Conservation (phyloP, 2,888 invertebrate species). For the Tyria jacobaeae region DNA sequence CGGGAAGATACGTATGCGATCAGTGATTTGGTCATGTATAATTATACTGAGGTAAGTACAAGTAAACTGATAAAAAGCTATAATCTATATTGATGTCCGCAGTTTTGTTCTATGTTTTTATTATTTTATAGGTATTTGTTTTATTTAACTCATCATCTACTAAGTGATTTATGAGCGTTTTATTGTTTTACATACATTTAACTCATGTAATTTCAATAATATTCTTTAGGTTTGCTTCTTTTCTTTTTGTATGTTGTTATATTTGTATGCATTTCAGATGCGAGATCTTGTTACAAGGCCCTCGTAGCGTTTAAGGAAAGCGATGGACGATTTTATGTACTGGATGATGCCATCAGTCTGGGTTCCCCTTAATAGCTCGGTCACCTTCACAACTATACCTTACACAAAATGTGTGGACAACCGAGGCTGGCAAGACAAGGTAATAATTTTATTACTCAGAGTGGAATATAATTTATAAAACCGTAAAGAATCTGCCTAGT, state of each 20-base stretch:
- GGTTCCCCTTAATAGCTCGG: slow-evolving; percentile 97
- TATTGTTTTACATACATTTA: no score
- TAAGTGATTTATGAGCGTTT: no score
- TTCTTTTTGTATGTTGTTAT: no score
- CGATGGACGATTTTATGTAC: slow-evolving; percentile 92
- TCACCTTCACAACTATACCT: slow-evolving; percentile 95
- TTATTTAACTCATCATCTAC: no score
- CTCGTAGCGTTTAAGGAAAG: slow-evolving; percentile 93
- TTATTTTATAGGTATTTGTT: no score
- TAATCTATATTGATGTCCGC: background rate
- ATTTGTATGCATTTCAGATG: slow-evolving; percentile 87
- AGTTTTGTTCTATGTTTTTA: background rate
- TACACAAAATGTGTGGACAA: slow-evolving; percentile 94
- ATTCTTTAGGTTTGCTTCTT: no score
- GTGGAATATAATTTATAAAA: no score
- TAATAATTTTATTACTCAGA: slow-evolving; percentile 60
- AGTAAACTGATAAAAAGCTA: background rate
- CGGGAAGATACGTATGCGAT: slow-evolving; percentile 96
- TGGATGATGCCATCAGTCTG: slow-evolving; percentile 91
- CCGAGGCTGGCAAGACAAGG: slow-evolving; percentile 95
- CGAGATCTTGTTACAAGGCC: slow-evolving; percentile 94
- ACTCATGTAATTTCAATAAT: no score
- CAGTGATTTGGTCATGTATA: slow-evolving; percentile 98
- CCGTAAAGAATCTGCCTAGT: no score
- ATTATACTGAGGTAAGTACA: slow-evolving; percentile 94